Evolutionary conservation across 1,140 invertebrate genomes (phyloP).

Genomic region (Atta cephalotes): DNA sequence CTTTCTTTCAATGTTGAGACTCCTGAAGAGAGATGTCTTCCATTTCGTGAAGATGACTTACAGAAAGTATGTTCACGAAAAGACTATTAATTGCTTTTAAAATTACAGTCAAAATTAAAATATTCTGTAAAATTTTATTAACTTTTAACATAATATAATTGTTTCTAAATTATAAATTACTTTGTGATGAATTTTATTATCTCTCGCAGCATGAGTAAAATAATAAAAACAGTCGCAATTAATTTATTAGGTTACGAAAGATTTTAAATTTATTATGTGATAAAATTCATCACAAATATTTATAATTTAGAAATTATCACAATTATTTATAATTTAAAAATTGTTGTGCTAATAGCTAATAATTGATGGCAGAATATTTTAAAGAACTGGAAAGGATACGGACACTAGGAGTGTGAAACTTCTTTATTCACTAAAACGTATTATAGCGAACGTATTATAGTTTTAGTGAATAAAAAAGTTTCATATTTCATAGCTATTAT

Average conservation of each 20-base stretch:
- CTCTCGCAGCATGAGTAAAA: neutral
- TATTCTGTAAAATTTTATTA: neutral
- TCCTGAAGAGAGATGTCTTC: conserved; percentile 76
- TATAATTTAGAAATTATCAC: neutral
- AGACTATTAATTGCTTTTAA: too few relatives aligned
- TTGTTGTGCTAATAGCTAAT: neutral
- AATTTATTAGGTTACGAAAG: neutral
- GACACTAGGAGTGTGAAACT: too few relatives aligned
- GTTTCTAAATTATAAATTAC: neutral
- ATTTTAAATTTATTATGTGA: neutral
- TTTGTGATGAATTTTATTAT: neutral
- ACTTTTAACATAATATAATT: neutral
- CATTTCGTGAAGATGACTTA: conserved; percentile 80
- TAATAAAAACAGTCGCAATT: too few relatives aligned
- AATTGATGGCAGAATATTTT: neutral
- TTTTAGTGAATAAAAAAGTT: too few relatives aligned
- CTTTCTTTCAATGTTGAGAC: conserved; percentile 74
- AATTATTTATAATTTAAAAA: neutral
- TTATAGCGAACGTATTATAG: too few relatives aligned
- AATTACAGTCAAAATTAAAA: neutral
- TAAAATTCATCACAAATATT: neutral
- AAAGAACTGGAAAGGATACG: neutral
- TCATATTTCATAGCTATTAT: too few relatives aligned
- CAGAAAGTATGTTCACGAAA: conserved; percentile 57
- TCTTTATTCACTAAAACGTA: too few relatives aligned